Evolutionary conservation across 2,113 vertebrate species (phyloP), one percentile per base, ranked within the genome.

Genomic region (Oryzias curvinotus): DNA sequence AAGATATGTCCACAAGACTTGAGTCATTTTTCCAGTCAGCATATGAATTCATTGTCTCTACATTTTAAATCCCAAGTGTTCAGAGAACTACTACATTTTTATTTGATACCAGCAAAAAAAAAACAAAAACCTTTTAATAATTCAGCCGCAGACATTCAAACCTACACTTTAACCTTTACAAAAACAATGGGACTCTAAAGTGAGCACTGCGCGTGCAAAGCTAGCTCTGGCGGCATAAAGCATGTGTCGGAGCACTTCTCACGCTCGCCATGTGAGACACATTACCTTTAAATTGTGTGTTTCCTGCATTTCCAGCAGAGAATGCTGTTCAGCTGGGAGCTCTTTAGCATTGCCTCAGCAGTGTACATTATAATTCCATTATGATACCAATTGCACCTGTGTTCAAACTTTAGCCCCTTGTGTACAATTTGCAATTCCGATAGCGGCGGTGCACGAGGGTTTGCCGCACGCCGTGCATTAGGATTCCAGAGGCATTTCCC

Each of bases 341-440:
- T 26, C 55, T 62, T 70, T 16, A 70, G 62, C 65, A 49, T 61
- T 30, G 44, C 50, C 41, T 70, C 69, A 46, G n/a, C 21, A 58
- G 57, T 48, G 44, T 52, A 41, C 78, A 73, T 77, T 78, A 77
- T 66, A 59, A 57, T 77, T 52, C 53, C 55, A 81, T 73, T 71
- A 73, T 73, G 47, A 71, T 76, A 78, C 62, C 62, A 66, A 25
- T 71, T 67, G 80, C 71, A 85, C 68, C 73, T 70, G 57, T 67
- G 65, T 69, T 77, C 62, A 52, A 59, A 63, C 63, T 61, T 54
- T 10, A 58, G 60, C 51, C 80, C 65, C 75, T n/a, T 14, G 75
- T 77, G 75, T 69, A 62, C 8, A 14, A 84, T 84, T 79, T 82
- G 81, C 67, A 79, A 73, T 82, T 81, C 69, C 67, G 71, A 57